Conservation (phyloP, 2,113 vertebrate genomes). For the Chaenogobius annularis region DNA sequence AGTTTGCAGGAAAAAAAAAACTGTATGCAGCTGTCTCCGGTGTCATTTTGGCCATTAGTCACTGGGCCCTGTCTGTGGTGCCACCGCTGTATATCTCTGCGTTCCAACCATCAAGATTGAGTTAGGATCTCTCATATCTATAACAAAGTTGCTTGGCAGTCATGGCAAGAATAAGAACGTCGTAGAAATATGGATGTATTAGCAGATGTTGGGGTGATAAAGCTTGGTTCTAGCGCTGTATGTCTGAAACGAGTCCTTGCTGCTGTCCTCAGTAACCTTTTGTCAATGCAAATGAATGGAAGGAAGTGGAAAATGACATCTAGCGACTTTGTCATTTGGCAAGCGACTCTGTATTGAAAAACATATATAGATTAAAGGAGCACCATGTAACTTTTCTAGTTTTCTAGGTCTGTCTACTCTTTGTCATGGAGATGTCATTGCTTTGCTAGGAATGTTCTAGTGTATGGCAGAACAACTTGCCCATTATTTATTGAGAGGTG, state of each 20-base stretch:
- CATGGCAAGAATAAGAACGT: conserved; percentile 14
- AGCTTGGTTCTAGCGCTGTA: conserved; percentile 23
- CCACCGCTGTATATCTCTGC: conserved; percentile 46
- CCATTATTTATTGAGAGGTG: too few relatives aligned
- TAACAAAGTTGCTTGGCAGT: conserved; percentile 46
- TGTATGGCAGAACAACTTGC: background rate
- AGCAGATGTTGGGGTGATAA: conserved; percentile 55
- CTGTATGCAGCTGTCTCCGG: conserved; percentile 52
- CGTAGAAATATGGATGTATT: conserved; percentile 41
- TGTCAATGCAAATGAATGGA: conserved; percentile 34
- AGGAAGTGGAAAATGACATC: conserved; percentile 6
- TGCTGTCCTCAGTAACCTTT: conserved; percentile 57
- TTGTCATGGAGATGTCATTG: background rate
- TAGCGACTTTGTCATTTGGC: background rate
- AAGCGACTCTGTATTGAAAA: background rate
- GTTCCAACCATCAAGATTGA: conserved; percentile 52
- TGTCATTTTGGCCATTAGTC: conserved; percentile 52
- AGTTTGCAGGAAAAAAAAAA: conserved; percentile 33
- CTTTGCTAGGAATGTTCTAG: background rate
- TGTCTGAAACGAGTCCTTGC: conserved; percentile 27
- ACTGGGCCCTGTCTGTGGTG: conserved; percentile 45
- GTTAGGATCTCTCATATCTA: conserved; percentile 56
- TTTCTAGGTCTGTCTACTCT: background rate
- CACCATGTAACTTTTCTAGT: background rate
- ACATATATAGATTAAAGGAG: background rate